Percentiles rank a stretch among this genome's conserved stretches.
Conservation (phyloP, 2,113 vertebrate species). For the Cynopterus brachyotis region DNA sequence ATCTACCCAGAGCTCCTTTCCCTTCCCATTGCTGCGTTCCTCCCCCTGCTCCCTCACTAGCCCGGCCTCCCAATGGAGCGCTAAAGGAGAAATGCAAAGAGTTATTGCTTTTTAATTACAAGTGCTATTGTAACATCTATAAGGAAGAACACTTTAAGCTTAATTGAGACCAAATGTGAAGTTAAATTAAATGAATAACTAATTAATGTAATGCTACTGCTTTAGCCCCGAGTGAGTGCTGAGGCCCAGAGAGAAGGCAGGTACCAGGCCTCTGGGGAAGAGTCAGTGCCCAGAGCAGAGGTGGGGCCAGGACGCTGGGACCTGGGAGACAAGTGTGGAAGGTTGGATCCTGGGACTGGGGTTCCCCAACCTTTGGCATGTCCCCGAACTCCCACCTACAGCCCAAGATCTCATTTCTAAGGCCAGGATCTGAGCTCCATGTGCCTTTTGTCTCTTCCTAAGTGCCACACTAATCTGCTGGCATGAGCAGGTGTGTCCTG, state of each 20-base stretch:
- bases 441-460: rapidly evolving
- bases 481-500: no score
- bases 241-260: conserved; percentile 59
- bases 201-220: conserved; percentile 73
- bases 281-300: not conserved
- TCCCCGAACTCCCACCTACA: not conserved
- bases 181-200: conserved; percentile 83
- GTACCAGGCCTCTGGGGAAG: conserved; percentile 29
- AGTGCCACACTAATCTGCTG: no score
- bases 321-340: not conserved
- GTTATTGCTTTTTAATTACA: conserved; percentile 80
- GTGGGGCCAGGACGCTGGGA: not conserved
- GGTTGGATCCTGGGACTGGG: not conserved
- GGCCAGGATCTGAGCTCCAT: not conserved
- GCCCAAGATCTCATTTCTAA: not conserved
- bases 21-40: not conserved
- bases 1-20: not conserved
- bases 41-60: not conserved
- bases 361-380: not conserved
- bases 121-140: conserved; percentile 77
- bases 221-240: conserved; percentile 61
- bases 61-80: conserved; percentile 63
- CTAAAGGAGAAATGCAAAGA: conserved; percentile 70
- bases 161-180: conserved; percentile 81
- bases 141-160: conserved; percentile 77